Evolutionary conservation across 2,797 vertebrate species (phyloP).

Genomic region (Otolemur crassicaudatus): DNA sequence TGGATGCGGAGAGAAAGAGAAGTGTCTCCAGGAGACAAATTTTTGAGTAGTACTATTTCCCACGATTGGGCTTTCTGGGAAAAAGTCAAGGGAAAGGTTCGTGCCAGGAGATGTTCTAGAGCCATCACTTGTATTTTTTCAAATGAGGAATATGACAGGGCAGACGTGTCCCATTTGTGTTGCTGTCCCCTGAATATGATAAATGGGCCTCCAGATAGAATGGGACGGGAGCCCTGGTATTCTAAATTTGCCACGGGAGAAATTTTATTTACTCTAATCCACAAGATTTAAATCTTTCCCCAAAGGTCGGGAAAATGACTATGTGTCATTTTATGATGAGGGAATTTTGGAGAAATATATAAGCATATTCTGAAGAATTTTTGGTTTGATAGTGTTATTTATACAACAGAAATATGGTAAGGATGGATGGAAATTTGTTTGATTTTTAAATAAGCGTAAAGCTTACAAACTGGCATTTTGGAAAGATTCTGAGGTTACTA

Average conservation of each 20-base stretch:
- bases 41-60: background rate
- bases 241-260: fast-evolving
- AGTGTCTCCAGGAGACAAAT: background rate
- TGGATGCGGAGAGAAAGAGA: background rate
- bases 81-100: background rate
- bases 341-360: background rate
- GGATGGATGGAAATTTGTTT: background rate
- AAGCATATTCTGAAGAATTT: background rate
- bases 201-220: no score
- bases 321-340: background rate
- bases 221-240: fast-evolving
- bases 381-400: background rate
- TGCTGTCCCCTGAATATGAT: background rate
- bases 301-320: background rate
- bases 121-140: background rate
- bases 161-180: background rate
- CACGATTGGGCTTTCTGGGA: background rate
- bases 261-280: background rate
- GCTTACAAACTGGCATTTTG: background rate
- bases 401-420: background rate
- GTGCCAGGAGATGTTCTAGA: background rate
- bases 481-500: background rate
- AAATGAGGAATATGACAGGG: fast-evolving
- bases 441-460: background rate
- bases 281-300: background rate